Conservation (phyloP, 2,888 invertebrate genomes). For the Caenorhabditis sp. region DNA sequence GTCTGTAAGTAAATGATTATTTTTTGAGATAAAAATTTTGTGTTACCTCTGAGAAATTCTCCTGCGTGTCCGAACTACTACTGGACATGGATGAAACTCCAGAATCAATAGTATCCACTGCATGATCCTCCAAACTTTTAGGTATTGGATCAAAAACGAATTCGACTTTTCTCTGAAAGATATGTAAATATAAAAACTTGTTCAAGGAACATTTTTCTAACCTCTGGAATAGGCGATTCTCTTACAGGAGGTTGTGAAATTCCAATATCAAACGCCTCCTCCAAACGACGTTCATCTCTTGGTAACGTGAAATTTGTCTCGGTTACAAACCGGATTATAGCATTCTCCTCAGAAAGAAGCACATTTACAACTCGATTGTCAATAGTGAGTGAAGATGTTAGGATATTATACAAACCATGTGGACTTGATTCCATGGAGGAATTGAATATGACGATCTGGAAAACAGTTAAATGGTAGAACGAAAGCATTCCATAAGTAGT, state of each 20-base stretch:
- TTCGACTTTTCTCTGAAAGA: not conserved
- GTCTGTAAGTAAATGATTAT: no score
- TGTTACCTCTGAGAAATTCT: not conserved
- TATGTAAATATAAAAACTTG: no score
- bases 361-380: slow-evolving; percentile 14
- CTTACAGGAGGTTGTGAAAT: slow-evolving; percentile 14
- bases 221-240: not conserved
- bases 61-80: slow-evolving; percentile 14
- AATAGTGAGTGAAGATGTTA: slow-evolving; percentile 13
- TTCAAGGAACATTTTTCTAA: not conserved
- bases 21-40: no score
- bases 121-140: slow-evolving; percentile 12
- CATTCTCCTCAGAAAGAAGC: not conserved
- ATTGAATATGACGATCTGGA: slow-evolving; percentile 28
- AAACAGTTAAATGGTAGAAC: no score
- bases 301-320: slow-evolving; percentile 30
- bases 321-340: no score
- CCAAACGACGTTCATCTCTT: slow-evolving; percentile 20
- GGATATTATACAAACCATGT: slow-evolving; percentile 21
- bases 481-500: no score
- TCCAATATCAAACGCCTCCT: slow-evolving; percentile 22
- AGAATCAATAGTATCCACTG: slow-evolving; percentile 28
- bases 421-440: no score
- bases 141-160: not conserved
- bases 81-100: slow-evolving; percentile 37